Conservation (phyloP, 2,888 invertebrate species). For the Agonum fuliginosum region DNA sequence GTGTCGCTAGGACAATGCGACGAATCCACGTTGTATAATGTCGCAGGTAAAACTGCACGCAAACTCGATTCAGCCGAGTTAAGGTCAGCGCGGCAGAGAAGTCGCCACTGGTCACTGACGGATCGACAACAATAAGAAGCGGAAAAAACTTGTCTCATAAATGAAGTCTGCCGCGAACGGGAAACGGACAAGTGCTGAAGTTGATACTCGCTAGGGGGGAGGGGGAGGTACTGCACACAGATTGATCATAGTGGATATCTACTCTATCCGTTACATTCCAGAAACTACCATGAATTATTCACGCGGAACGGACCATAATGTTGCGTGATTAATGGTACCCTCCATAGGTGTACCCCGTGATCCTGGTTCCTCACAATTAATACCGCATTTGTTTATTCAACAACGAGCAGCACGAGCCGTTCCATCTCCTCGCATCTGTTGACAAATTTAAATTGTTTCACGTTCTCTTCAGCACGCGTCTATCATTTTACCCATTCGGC, state of each 20-base stretch:
- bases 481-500: constrained; percentile 21
- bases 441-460: constrained; percentile 10
- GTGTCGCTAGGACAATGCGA: constrained; percentile 49
- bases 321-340: constrained; percentile 34
- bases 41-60: background rate
- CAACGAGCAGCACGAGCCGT: background rate
- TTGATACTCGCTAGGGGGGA: no score
- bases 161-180: constrained; percentile 51
- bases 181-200: constrained; percentile 23
- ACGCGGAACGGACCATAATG: constrained; percentile 27
- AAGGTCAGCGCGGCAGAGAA: constrained; percentile 26
- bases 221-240: background rate
- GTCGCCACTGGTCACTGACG: constrained; percentile 40
- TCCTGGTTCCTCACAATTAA: constrained; percentile 7
- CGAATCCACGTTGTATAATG: background rate
- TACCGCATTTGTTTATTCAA: constrained; percentile 36
- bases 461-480: constrained; percentile 6
- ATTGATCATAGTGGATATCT: background rate
- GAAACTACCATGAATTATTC: constrained; percentile 48
- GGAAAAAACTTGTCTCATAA: constrained; percentile 55
- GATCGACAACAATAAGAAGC: constrained; percentile 50
- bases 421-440: background rate
- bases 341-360: background rate
- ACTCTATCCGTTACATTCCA: constrained; percentile 24
- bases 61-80: constrained; percentile 2